phyloP scores from a whole-genome alignment of 2,113 vertebrate species.

The Cyanistes caeruleus region DNA sequence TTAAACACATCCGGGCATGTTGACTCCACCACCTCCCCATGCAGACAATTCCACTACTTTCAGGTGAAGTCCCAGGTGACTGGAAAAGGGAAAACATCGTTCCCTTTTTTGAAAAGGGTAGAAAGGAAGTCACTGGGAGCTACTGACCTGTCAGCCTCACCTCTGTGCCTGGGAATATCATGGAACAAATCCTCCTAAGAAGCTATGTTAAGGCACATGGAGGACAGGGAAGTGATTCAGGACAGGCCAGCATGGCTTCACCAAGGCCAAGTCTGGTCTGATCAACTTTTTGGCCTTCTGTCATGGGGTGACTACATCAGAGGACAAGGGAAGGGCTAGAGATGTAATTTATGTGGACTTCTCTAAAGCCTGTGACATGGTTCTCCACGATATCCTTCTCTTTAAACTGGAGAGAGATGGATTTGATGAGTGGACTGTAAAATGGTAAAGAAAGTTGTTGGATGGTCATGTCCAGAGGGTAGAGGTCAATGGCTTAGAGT shows the following conservation, averaged over 20 bases:
- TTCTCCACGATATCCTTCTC: background rate
- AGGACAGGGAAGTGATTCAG: background rate
- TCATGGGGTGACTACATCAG: background rate
- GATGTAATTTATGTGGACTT: background rate
- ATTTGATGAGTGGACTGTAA: background rate
- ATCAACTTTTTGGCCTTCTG: background rate
- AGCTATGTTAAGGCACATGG: background rate
- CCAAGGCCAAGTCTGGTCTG: background rate
- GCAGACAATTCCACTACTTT: background rate
- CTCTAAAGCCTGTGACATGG: fast-evolving
- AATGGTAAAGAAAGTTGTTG: background rate
- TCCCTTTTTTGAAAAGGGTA: background rate
- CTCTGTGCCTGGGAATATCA: background rate
- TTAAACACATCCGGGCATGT: background rate
- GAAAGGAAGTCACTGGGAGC: background rate
- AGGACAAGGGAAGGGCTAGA: background rate
- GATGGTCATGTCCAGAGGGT: background rate
- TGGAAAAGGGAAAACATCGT: background rate
- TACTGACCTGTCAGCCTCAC: background rate
- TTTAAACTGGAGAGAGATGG: background rate
- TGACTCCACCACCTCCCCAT: background rate
- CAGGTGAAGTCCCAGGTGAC: background rate
- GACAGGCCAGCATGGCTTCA: background rate
- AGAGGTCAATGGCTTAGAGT: background rate
- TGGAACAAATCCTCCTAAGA: background rate